Evolutionary conservation across 35 echinoderm and acorn worm species (phyloP).

Genomic region (Apostichopus parvimensis): DNA sequence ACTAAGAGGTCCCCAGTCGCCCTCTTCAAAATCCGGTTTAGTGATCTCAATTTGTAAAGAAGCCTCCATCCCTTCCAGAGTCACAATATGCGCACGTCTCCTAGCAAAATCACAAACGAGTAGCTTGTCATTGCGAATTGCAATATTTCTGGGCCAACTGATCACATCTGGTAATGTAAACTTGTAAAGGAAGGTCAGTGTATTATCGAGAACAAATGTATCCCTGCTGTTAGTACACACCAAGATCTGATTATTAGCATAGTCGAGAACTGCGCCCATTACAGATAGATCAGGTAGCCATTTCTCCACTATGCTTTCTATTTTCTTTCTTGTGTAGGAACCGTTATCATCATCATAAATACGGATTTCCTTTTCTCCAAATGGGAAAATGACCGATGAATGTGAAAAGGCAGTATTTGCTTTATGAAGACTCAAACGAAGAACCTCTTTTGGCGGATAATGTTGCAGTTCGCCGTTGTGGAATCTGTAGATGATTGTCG

Average conservation of each 20-base stretch:
- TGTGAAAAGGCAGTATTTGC: neutral
- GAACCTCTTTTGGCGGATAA: too few relatives aligned
- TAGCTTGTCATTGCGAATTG: neutral
- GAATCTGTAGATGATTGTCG: too few relatives aligned
- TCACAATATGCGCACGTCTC: neutral
- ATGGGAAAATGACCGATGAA: neutral
- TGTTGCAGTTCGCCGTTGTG: neutral
- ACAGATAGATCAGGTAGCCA: neutral
- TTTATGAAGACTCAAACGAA: neutral
- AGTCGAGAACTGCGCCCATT: neutral
- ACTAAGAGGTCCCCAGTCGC: neutral
- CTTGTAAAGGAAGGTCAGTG: neutral
- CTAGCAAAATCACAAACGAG: neutral
- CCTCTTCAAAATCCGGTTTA: neutral
- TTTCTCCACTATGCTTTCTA: neutral
- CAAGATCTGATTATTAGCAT: neutral
- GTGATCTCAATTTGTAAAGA: neutral
- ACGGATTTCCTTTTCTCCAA: neutral
- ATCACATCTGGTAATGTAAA: neutral
- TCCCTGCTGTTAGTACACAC: conserved; percentile 3
- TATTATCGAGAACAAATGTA: conserved; percentile 6
- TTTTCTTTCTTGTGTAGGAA: neutral
- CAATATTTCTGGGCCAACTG: neutral
- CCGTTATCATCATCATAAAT: neutral
- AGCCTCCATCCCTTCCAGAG: neutral